These are phyloP conservation scores for Characodon lateralis DNA, from an alignment of 2,797 vertebrate species.

Conservation along the genomic window DNA sequence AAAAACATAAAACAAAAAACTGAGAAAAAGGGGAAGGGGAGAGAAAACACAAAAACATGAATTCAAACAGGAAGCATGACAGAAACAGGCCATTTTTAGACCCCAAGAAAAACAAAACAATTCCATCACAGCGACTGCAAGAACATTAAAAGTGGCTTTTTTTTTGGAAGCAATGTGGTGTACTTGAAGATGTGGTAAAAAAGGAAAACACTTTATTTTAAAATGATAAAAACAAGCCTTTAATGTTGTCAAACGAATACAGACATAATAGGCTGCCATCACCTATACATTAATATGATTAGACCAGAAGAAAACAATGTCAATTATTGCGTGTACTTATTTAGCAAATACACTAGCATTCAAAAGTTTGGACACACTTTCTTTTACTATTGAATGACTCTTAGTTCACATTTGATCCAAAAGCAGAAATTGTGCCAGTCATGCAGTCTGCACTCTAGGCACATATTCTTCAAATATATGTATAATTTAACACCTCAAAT, in stretches of 20 bases:
- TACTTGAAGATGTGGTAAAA: neutral
- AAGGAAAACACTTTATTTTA: neutral
- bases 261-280: neutral
- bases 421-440: neutral
- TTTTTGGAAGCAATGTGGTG: neutral
- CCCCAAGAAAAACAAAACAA: neutral
- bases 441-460: neutral
- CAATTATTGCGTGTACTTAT: neutral
- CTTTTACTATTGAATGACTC: too few species aligned
- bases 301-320: neutral
- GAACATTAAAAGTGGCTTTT: neutral
- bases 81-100: slow-evolving; percentile 4
- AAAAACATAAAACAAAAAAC: neutral
- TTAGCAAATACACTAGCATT: neutral
- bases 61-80: neutral
- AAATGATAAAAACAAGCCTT: neutral
- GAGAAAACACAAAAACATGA: slow-evolving; percentile 1
- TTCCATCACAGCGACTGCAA: slow-evolving; percentile 1
- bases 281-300: neutral
- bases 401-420: neutral
- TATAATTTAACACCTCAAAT: neutral
- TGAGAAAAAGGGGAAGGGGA: neutral
- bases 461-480: neutral
- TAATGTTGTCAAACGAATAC: neutral
- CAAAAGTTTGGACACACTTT: too few species aligned